Evolutionary conservation across 2,888 invertebrate genomes (phyloP).

Genomic region (Odontothrips loti): DNA sequence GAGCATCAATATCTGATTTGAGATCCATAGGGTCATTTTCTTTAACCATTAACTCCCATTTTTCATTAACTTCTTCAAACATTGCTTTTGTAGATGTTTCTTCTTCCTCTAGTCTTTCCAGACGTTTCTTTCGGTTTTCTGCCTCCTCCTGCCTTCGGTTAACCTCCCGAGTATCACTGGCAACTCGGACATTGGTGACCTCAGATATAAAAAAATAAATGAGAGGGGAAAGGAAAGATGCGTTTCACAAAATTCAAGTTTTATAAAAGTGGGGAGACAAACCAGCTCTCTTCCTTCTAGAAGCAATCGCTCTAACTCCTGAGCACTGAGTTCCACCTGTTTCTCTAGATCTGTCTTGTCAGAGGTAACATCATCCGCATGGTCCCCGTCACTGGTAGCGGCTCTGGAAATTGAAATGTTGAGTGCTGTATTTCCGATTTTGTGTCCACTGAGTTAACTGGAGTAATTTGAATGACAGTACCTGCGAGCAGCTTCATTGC

Average conservation of each 20-base stretch:
- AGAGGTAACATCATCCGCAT: neutral
- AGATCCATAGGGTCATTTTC: constrained; percentile 72
- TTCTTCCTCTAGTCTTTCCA: constrained; percentile 63
- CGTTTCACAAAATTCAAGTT: constrained; percentile 27
- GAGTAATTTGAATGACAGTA: neutral
- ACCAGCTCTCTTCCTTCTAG: constrained; percentile 68
- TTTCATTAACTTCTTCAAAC: constrained; percentile 61
- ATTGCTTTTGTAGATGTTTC: constrained; percentile 58
- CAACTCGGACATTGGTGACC: constrained; percentile 66
- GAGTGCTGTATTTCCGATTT: neutral
- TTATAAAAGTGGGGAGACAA: constrained; percentile 39
- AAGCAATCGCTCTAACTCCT: constrained; percentile 59
- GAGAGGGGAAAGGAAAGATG: constrained; percentile 18
- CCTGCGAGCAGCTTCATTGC: constrained; percentile 51
- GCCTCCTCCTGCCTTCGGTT: constrained; percentile 55
- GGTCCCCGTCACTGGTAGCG: constrained; percentile 15
- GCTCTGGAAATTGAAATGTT: constrained; percentile 23
- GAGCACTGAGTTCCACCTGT: constrained; percentile 61
- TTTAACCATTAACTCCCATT: constrained; percentile 62
- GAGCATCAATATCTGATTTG: constrained; percentile 61
- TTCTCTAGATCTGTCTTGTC: constrained; percentile 56
- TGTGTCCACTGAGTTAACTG: neutral
- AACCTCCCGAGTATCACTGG: constrained; percentile 69
- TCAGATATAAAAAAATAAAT: neutral
- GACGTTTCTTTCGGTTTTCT: constrained; percentile 49